Base-by-base conservation (phyloP, 2,113 vertebrate species). In the Cryptomyrus ogoouensis region DNA sequence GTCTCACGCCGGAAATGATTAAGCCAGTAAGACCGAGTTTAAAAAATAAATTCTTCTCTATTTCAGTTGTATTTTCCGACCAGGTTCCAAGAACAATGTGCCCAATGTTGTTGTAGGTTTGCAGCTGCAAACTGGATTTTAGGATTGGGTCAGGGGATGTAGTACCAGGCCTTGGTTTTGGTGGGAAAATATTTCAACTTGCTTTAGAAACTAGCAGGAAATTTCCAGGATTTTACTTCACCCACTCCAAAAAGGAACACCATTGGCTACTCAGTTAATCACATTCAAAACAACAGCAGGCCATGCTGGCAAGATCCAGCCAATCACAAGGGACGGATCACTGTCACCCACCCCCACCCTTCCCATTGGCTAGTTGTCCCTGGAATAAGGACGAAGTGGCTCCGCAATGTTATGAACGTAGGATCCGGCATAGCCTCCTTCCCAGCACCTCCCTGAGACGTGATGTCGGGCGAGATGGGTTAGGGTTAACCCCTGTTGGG, bases 81-180 rank as follows among this genome's bases (percentile, higher is more conserved):
- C 85, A 87, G 85, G 85, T 87, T 56, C 49, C 27, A 39, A 87
- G 85, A 53, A 87, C 85, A 87, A 87, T 87, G 85, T 31, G 49
- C 27, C 49, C 85, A 53, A 27, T 87, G 85, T 87, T 87, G 85
- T 31, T 27, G 85, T 53, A 8, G 13, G 50, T 53, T 53, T 53
- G 50, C 85, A 87, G 85, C 85, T 87, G 85, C 85, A 53, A 56
- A 87, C 85, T 52, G 50, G 31, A 87, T 87, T 87, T 39, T 84
- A 5, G 50, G 47, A 35, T 53, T 35, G 50, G 6, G 50, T 87
- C 49, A 31, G 13, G 85, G 50, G 7, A 87, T 27, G 85, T 12
- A 53, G 50, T 9, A 87, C 85, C 85, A 56, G 50, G 12, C 27
- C 85, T 53, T 39, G 50, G 50, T 50, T 70, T 90, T 87, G 85